Evolutionary conservation across 2,888 invertebrate genomes (phyloP).

Genomic region (Sesia apiformis): DNA sequence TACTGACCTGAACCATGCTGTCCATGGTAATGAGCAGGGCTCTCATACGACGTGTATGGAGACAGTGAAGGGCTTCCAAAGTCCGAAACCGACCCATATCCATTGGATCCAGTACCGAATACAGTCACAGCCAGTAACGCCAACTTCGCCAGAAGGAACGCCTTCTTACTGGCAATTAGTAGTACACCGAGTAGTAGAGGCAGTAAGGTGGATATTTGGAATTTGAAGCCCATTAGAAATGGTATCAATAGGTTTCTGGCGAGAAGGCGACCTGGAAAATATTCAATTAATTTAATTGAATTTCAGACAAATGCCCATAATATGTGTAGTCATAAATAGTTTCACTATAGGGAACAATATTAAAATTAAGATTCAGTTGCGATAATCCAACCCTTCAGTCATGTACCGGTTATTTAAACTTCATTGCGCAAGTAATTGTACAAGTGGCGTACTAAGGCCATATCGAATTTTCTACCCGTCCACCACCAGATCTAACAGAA

Average conservation of each 20-base stretch:
- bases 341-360: no score
- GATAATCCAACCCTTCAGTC: no score
- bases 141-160: constrained; percentile 82
- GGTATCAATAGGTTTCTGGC: constrained; percentile 84
- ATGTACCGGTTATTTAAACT: no score
- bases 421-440: no score
- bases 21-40: constrained; percentile 36
- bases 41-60: constrained; percentile 47
- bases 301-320: no score
- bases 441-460: no score
- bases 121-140: constrained; percentile 82
- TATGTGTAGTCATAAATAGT: no score
- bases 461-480: no score
- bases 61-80: constrained; percentile 36
- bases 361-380: no score
- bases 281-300: no score
- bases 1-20: constrained; percentile 44
- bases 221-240: constrained; percentile 85
- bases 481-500: no score
- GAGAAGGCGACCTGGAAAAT: constrained; percentile 79
- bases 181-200: constrained; percentile 82
- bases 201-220: constrained; percentile 82
- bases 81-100: constrained; percentile 32
- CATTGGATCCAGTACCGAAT: constrained; percentile 73
- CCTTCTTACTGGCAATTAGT: constrained; percentile 84